These are phyloP conservation scores for Myotis findleyi DNA, from an alignment of 2,797 vertebrate genomes.

Conservation along the genomic window DNA sequence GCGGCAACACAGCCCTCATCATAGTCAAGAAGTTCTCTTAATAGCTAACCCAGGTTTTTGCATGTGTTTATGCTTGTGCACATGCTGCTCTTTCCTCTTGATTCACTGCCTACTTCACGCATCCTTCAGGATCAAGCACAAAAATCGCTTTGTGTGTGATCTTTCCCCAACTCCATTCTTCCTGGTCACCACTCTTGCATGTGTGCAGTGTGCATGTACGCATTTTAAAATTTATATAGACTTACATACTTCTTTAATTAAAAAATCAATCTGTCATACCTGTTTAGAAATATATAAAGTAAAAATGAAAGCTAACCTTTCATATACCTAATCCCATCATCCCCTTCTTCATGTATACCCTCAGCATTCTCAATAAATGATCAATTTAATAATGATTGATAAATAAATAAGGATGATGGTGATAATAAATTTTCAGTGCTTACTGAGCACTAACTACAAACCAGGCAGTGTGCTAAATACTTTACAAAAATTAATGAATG, in stretches of 20 bases:
- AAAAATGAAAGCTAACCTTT: constrained; percentile 20
- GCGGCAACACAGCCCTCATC: background rate
- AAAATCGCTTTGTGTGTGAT: background rate
- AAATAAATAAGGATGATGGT: background rate
- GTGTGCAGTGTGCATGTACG: background rate
- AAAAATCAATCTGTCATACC: constrained; percentile 14
- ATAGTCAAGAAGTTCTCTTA: background rate
- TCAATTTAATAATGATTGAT: background rate
- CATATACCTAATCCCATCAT: background rate
- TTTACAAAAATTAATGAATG: constrained; percentile 51
- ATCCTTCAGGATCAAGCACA: background rate
- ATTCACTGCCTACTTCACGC: background rate
- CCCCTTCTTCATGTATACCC: background rate
- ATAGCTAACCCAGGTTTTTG: background rate
- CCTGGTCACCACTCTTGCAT: background rate
- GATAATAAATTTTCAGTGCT: constrained; percentile 7
- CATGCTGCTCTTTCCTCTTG: background rate
- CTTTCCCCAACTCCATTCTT: background rate
- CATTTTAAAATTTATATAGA: background rate
- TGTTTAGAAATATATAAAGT: constrained; percentile 43
- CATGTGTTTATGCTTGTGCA: background rate
- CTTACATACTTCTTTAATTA: background rate
- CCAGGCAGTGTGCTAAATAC: constrained; percentile 8
- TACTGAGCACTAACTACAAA: background rate
- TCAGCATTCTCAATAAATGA: background rate